Evolutionary conservation across 2,113 vertebrate species (phyloP).

Genomic region (Lasiurus cinereus): DNA sequence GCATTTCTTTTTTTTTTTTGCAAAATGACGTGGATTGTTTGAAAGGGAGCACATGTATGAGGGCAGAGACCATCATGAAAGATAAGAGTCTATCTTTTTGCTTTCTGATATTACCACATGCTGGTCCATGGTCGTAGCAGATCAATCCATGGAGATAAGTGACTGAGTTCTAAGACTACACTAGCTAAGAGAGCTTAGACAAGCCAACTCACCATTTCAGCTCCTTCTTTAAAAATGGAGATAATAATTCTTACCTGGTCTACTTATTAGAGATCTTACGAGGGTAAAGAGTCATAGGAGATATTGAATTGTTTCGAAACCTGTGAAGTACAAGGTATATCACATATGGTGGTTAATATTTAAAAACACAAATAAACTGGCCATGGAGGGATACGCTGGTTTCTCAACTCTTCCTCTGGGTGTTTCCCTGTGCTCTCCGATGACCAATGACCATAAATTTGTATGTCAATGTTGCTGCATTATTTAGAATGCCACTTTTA

Average conservation of each 20-base stretch:
- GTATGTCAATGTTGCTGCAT: neutral
- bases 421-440: neutral
- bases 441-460: constrained; percentile 1
- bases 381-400: neutral
- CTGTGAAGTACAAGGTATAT: neutral
- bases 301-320: neutral
- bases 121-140: neutral
- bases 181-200: neutral
- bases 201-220: neutral
- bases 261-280: neutral
- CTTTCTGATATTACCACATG: neutral
- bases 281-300: neutral
- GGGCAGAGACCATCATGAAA: neutral
- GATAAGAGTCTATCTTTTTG: neutral
- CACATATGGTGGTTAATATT: neutral
- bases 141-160: neutral
- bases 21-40: constrained; percentile 17
- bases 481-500: constrained; percentile 19
- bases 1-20: neutral
- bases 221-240: neutral
- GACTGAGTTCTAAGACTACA: neutral
- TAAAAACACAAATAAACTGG: neutral
- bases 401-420: neutral
- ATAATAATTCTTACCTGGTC: neutral
- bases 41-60: neutral